Percentiles rank a stretch among this genome's conserved stretches.
These are phyloP conservation scores for Aldabrachelys gigantea DNA, from an alignment of 2,113 vertebrate species.

Conservation along the genomic window DNA sequence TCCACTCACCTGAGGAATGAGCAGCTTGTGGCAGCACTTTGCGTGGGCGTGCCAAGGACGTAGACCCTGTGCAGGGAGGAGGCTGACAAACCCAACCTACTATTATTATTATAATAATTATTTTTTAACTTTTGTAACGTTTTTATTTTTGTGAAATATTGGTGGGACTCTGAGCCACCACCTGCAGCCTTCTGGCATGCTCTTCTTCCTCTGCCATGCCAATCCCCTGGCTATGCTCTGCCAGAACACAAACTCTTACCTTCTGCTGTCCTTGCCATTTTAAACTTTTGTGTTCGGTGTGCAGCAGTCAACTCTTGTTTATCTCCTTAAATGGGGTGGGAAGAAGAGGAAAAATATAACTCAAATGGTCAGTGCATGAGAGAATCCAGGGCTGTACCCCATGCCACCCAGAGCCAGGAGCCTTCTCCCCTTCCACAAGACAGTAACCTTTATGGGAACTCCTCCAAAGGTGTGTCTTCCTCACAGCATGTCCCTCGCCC, in stretches of 20 bases:
- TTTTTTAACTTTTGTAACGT: conserved; percentile 73
- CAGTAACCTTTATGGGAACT: background rate
- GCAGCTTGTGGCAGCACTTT: conserved; percentile 16
- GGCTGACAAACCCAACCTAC: conserved; percentile 67
- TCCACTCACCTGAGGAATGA: background rate
- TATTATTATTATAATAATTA: conserved; percentile 70
- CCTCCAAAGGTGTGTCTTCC: background rate
- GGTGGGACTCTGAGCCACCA: background rate
- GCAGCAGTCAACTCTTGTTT: conserved; percentile 68
- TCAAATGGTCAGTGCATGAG: background rate
- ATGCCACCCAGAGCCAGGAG: background rate
- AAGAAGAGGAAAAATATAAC: conserved; percentile 23
- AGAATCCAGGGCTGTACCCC: background rate
- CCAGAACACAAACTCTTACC: background rate
- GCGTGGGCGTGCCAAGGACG: conserved; percentile 39
- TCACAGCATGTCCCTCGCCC: background rate
- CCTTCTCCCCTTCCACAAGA: background rate
- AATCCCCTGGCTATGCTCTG: background rate
- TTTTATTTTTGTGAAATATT: conserved; percentile 61
- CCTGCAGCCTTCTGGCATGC: background rate
- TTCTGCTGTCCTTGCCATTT: background rate
- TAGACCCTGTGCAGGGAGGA: conserved; percentile 60
- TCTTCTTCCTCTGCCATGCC: conserved; percentile 27
- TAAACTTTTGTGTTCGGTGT: conserved; percentile 23
- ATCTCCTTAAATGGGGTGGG: conserved; percentile 66